Percentiles rank a stretch among this genome's conserved stretches.
Evolutionary conservation across 1,140 invertebrate genomes (phyloP).

Genomic region (Drosophila nannoptera): DNA sequence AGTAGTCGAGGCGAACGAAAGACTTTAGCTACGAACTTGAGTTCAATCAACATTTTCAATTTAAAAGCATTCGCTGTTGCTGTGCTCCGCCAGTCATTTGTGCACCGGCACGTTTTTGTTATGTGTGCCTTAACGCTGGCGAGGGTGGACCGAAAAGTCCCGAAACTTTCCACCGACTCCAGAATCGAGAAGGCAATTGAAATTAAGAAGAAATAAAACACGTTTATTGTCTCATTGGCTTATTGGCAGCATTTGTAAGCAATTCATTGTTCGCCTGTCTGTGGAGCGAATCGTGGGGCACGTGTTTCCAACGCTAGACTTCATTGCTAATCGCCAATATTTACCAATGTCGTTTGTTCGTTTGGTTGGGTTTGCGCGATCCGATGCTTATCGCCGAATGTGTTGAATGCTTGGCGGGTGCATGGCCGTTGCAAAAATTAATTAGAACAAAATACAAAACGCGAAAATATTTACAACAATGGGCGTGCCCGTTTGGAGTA

Average conservation of each 20-base stretch:
- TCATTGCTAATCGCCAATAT: conserved; percentile 70
- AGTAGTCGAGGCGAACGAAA: conserved; percentile 69
- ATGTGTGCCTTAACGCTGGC: conserved; percentile 36
- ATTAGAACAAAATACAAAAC: conserved; percentile 74
- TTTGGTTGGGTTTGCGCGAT: conserved; percentile 36
- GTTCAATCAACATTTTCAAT: conserved; percentile 76
- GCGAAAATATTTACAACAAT: conserved; percentile 72
- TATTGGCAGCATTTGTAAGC: neutral
- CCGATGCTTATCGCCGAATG: conserved; percentile 73
- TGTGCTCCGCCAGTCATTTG: conserved; percentile 58
- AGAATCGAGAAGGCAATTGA: conserved; percentile 1
- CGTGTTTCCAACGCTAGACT: conserved; percentile 42
- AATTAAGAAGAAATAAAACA: neutral
- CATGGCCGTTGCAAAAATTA: conserved; percentile 59
- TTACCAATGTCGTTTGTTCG: conserved; percentile 70
- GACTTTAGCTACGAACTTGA: conserved; percentile 76
- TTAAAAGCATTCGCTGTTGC: conserved; percentile 64
- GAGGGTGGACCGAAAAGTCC: conserved; percentile 51
- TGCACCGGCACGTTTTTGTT: conserved; percentile 70
- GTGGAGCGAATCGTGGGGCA: conserved; percentile 34
- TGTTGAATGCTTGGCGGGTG: conserved; percentile 62
- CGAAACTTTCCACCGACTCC: neutral
- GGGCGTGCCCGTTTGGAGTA: conserved; percentile 59
- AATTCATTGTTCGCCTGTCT: conserved; percentile 11
- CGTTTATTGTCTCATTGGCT: neutral